Evolutionary conservation across 2,888 invertebrate genomes (phyloP).

Genomic region (Parapristionchus giblindavisi): DNA sequence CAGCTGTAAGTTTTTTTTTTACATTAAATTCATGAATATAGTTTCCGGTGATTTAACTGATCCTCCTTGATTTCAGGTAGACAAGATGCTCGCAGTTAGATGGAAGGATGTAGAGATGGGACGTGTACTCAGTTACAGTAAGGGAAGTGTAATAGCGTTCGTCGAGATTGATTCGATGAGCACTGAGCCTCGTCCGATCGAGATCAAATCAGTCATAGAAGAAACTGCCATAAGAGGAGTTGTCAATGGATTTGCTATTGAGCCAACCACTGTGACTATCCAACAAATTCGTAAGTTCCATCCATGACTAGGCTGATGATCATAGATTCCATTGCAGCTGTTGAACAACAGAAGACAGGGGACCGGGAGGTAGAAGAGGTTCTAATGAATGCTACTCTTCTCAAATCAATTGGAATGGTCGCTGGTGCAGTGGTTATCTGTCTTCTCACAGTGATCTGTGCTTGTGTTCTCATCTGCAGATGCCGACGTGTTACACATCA

Average conservation of each 20-base stretch:
- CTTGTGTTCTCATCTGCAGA: slow-evolving; percentile 44
- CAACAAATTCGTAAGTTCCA: slow-evolving; percentile 45
- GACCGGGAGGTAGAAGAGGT: slow-evolving; percentile 8
- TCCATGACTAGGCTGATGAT: not conserved
- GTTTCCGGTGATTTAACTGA: not conserved
- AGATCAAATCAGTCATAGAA: slow-evolving; percentile 53
- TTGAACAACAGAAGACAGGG: not conserved
- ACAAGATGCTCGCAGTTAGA: slow-evolving; percentile 28
- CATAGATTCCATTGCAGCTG: slow-evolving; percentile 5
- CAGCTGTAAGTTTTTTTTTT: slow-evolving; percentile 22
- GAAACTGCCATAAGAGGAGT: slow-evolving; percentile 56
- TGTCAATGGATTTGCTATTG: slow-evolving; percentile 50
- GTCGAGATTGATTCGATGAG: slow-evolving; percentile 35
- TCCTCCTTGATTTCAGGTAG: slow-evolving; percentile 22
- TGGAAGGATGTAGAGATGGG: slow-evolving; percentile 41
- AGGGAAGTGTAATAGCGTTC: slow-evolving; percentile 40
- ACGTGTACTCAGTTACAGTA: slow-evolving; percentile 27
- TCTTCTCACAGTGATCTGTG: slow-evolving; percentile 41
- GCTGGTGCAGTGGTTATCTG: slow-evolving; percentile 39
- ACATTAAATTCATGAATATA: not conserved
- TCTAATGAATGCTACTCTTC: not conserved
- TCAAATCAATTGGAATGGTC: not conserved
- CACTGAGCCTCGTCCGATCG: slow-evolving; percentile 49
- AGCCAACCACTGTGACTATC: slow-evolving; percentile 56
- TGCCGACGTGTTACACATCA: slow-evolving; percentile 42